Base-by-base conservation (phyloP, 2,888 invertebrate genomes). In the Orthosia cruda region DNA sequence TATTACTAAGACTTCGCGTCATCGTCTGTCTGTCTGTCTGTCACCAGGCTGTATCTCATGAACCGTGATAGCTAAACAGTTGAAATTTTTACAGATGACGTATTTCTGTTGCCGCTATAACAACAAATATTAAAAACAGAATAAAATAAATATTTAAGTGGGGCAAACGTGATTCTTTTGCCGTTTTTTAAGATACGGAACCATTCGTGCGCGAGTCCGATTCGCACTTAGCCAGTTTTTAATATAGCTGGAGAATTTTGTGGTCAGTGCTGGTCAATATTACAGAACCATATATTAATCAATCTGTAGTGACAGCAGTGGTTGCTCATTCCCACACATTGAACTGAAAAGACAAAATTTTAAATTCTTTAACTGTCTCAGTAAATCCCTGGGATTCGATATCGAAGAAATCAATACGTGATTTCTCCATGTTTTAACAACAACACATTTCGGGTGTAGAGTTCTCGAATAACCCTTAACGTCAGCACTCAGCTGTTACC, bases 401-500 rank as follows among this genome's bases (percentile, higher is more conserved):
- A 59, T 74, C 7, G 2, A 57, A n/a, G 75, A 79, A 68, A 81
- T 61, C 54, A 64, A 77, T 77, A 71, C 50, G 55, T 65, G 57
- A 83, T 71, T 77, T 70, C 62, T 63, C 54, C 45, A 57, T 67
- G 23, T 73, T 65, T 62, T 50, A 64, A 70, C 13, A 61, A 62
- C 45, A 23, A 72, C 62, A 72, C 40, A 32, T 74, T 74, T 74
- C 9, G n/a, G 58, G 57, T 76, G 62, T 70, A 64, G 59, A 71
- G 62, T 49, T 86, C 64, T 72, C 71, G 2, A 67, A 81, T 81
- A 68, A 68, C 65, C 82, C 57, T 68, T 72, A 63, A 77, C 49
- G 59, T 85, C 63, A 82, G 67, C 67, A 84, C 74, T 74, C 79
- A 62, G 68, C 45, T 72, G 74, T 57, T 57, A 71, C 81, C 3